Base-by-base conservation (phyloP, 2,888 invertebrate species). In the Drosophila setosimentum region DNA sequence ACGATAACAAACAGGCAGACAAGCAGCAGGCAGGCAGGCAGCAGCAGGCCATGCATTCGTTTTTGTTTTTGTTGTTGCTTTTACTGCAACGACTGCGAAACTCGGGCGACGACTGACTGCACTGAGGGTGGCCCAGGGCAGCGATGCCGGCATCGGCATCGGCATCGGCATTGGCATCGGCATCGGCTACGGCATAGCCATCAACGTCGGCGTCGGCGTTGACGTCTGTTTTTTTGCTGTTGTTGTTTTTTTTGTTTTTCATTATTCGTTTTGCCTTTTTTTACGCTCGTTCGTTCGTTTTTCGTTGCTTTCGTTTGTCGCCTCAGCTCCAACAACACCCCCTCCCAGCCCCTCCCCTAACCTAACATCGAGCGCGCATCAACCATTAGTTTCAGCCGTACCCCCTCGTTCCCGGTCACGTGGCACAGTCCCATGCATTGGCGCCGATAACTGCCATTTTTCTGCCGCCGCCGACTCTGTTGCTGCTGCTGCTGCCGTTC, bases 401-500 rank as follows among this genome's bases (percentile, higher is more conserved):
- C 50, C 67, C 21, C 53, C 64, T 69, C 68, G 67, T 78, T 62
- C 68, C 69, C 80, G 87, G 87, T 91, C 89, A 89, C 90, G 83
- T 90, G 85, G 81, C 81, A 76, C 77, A 77, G 73, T 87, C 81
- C 75, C 82, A 90, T 90, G 84, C 91, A 91, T 91, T 86, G 85
- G 87, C 91, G 91, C 90, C 91, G 91, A 91, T 91, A 91, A 91
- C 88, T 87, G 90, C 81, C 90, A 87, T 87, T 90, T 86, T 90
- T 85, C 82, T 80, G 73, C 80, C 35, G 64, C 21, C 63, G 62
- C 21, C 32, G 45, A 45, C 45, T 45, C 45, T 45, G 45, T 40
- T 80, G 73, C 79, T 67, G 64, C 73, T 75, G 58, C 55, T 37
- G 58, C 48, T 42, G 67, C 16, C 58, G 65, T 51, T n/a, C 4